A percentile compares a stretch with the other conserved stretches of the same genome.
phyloP scores from a whole-genome alignment of 2,888 invertebrate species.

The Stenurella melanura region DNA sequence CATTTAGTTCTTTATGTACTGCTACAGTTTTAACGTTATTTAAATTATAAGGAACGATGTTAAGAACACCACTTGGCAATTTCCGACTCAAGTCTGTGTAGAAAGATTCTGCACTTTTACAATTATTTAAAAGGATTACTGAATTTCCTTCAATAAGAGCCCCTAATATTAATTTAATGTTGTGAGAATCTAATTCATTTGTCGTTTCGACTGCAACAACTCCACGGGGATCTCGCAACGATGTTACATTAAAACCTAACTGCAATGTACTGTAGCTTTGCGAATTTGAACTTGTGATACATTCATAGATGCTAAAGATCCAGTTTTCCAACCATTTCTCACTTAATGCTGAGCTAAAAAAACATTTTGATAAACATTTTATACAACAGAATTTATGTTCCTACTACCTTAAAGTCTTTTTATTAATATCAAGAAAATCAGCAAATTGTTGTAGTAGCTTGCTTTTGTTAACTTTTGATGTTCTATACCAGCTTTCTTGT shows the following conservation, averaged over 20 bases:
- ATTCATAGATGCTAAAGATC: slow-evolving; percentile 55
- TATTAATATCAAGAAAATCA: slow-evolving; percentile 51
- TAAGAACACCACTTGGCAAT: slow-evolving; percentile 59
- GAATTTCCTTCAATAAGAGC: slow-evolving; percentile 67
- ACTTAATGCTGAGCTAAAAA: slow-evolving; percentile 44
- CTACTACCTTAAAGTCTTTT: slow-evolving; percentile 50
- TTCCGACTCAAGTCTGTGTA: slow-evolving; percentile 56
- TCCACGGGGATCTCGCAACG: slow-evolving; percentile 62
- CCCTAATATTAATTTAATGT: slow-evolving; percentile 59
- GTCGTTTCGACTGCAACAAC: slow-evolving; percentile 61
- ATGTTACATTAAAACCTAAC: slow-evolving; percentile 54
- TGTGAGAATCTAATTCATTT: slow-evolving; percentile 43
- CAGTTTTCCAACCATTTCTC: slow-evolving; percentile 54
- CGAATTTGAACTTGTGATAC: slow-evolving; percentile 38
- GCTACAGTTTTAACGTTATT: slow-evolving; percentile 52
- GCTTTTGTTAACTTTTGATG: slow-evolving; percentile 53
- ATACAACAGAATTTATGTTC: slow-evolving; percentile 12
- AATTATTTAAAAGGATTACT: slow-evolving; percentile 61
- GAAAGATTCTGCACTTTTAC: slow-evolving; percentile 46
- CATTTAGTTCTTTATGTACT: slow-evolving; percentile 56
- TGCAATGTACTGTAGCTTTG: slow-evolving; percentile 7
- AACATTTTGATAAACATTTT: slow-evolving; percentile 15
- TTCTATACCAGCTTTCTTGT: slow-evolving; percentile 69
- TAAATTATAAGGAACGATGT: slow-evolving; percentile 53
- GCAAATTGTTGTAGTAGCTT: slow-evolving; percentile 58